Conservation (phyloP, 2,797 vertebrate species). For the Cossypha polioptera region DNA sequence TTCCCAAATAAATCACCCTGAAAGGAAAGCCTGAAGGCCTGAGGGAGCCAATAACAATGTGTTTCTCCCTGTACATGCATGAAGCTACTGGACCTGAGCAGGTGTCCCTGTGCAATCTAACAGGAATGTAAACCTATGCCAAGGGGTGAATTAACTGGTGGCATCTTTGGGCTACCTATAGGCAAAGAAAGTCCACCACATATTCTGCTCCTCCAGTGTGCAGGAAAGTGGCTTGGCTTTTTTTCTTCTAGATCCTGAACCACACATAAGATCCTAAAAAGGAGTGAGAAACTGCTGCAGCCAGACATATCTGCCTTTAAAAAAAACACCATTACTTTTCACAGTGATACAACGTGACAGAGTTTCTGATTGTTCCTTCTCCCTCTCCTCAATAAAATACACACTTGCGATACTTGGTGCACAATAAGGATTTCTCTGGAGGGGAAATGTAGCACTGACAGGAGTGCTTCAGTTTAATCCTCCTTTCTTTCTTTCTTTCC, state of each 20-base stretch:
- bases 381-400: neutral
- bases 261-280: neutral
- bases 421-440: slow-evolving; percentile 38
- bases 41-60: neutral
- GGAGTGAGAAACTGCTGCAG: neutral
- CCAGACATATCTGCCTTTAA: neutral
- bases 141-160: neutral
- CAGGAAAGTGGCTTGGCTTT: neutral
- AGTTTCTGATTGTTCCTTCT: slow-evolving; percentile 42
- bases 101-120: neutral
- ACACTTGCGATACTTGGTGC: neutral
- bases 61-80: neutral
- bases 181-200: neutral
- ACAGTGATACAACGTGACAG: neutral
- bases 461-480: slow-evolving; percentile 25
- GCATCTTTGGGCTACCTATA: neutral
- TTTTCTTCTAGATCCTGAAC: neutral
- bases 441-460: slow-evolving; percentile 33
- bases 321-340: neutral
- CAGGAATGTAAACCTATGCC: neutral
- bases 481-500: neutral
- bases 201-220: neutral
- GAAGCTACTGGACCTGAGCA: neutral
- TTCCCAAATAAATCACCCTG: neutral
- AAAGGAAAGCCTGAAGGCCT: neutral